These are phyloP conservation scores for Plutomurus gul DNA, from an alignment of 1,140 invertebrate species.

Conservation along the genomic window DNA sequence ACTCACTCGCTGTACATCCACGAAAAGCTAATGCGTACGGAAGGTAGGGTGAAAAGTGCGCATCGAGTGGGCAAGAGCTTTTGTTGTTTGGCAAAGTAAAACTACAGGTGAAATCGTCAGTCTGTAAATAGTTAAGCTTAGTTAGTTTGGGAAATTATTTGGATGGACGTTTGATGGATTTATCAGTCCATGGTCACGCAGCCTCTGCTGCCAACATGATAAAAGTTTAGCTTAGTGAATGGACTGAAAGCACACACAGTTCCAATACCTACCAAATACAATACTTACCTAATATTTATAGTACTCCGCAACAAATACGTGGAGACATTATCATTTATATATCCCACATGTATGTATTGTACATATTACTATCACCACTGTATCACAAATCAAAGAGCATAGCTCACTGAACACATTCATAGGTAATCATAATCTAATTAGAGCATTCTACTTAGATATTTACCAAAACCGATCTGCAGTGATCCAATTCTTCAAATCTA, in stretches of 20 bases:
- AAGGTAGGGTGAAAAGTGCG: neutral
- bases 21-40: neutral
- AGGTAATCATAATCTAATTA: slow-evolving; percentile 20
- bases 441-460: slow-evolving; percentile 27
- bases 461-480: slow-evolving; percentile 15
- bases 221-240: neutral
- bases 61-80: neutral
- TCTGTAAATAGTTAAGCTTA: neutral
- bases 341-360: too few relatives aligned
- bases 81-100: slow-evolving; percentile 14
- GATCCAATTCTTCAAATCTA: slow-evolving; percentile 18
- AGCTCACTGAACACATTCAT: neutral
- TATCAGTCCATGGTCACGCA: slow-evolving; percentile 25
- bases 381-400: too few relatives aligned
- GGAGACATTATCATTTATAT: too few relatives aligned
- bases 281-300: too few relatives aligned
- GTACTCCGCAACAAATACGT: too few relatives aligned
- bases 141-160: neutral
- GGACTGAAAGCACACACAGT: too few relatives aligned
- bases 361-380: too few relatives aligned
- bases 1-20: neutral
- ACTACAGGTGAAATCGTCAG: neutral
- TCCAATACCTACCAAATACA: too few relatives aligned
- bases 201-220: neutral
- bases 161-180: neutral